Percentiles rank a stretch among this genome's conserved stretches.
Conservation (phyloP, 2,888 invertebrate species). For the Pollenia amentaria region DNA sequence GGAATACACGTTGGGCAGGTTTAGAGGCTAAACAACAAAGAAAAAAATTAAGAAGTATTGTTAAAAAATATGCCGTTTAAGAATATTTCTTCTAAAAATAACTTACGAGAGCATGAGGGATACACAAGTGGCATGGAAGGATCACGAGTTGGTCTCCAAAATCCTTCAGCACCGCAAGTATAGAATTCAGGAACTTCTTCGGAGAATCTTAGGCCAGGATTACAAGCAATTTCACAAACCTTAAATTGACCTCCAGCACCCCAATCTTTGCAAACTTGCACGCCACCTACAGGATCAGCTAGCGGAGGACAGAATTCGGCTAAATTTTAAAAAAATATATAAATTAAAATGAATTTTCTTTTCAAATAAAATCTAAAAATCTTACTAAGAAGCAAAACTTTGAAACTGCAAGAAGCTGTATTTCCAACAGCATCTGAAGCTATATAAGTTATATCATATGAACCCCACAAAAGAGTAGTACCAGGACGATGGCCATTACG, state of each 20-base stretch:
- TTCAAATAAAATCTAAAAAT: not conserved
- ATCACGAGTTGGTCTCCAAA: constrained; percentile 96
- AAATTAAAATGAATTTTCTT: not conserved
- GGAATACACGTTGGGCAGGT: constrained; percentile 97
- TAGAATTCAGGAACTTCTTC: constrained; percentile 98
- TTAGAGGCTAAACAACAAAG: constrained; percentile 87
- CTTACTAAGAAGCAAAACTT: constrained; percentile 94
- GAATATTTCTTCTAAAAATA: not conserved
- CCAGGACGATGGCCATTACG: constrained; percentile 94
- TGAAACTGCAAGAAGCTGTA: constrained; percentile 95
- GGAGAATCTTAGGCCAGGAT: constrained; percentile 94
- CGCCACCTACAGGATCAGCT: constrained; percentile 95
- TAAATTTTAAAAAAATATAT: constrained; percentile 78
- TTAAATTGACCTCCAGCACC: constrained; percentile 98
- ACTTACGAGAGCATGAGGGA: constrained; percentile 95
- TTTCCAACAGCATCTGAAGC: constrained; percentile 97
- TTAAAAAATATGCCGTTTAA: not conserved
- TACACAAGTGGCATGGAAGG: constrained; percentile 93
- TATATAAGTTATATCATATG: constrained; percentile 96
- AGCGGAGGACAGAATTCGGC: constrained; percentile 96
- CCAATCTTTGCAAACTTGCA: constrained; percentile 97
- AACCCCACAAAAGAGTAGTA: constrained; percentile 94
- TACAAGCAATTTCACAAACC: constrained; percentile 95
- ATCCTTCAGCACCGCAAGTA: constrained; percentile 98
- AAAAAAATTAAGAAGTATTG: not conserved